Evolutionary conservation across 2,797 vertebrate species (phyloP), one percentile per base, ranked within the genome.

Genomic region (Tadarida brasiliensis): DNA sequence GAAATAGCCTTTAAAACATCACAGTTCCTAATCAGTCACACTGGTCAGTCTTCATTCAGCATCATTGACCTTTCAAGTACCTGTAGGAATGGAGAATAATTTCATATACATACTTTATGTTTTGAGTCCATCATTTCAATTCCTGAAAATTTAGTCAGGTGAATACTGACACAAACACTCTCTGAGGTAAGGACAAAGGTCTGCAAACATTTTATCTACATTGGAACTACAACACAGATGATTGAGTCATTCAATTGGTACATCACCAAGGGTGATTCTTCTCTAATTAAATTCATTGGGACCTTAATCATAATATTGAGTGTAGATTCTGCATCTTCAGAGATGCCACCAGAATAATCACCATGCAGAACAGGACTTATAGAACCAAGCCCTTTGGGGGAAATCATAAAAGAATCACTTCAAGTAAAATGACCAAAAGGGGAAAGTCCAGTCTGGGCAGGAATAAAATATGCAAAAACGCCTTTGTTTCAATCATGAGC

Each of bases 271-370:
- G 33, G 7, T 39, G 26, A 71, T 7, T 73, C 61, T 35, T 68
- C n/a, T 57, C 47, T 96, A 97, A 97, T 97, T 94, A 95, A 74
- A 95, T 88, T 95, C 87, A 86, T 0, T 74, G 86, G 89, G 89
- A 87, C 51, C 12, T 56, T 83, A 30, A 28, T 68, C 20, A 35
- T 61, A 61, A 92, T 94, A 74, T 3, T 71, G 35, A 91, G 9
- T 5, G 0, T 70, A 67, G 22, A 33, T 2, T 80, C 51, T 35
- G 3, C 6, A 81, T 94, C 89, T 96, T 82, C 65, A 80, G 91
- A 95, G 86, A 78, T 83, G 11, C 17, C 49, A 59, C 12, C 80
- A 94, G 15, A 39, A 88, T 80, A 70, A 85, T 80, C 19, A 89
- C 11, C 47, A 67, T 17, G 16, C 10, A 80, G 5, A 76, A 35